phyloP scores from a whole-genome alignment of 2,797 vertebrate species.

The Melanotaenia parkinsoni region DNA sequence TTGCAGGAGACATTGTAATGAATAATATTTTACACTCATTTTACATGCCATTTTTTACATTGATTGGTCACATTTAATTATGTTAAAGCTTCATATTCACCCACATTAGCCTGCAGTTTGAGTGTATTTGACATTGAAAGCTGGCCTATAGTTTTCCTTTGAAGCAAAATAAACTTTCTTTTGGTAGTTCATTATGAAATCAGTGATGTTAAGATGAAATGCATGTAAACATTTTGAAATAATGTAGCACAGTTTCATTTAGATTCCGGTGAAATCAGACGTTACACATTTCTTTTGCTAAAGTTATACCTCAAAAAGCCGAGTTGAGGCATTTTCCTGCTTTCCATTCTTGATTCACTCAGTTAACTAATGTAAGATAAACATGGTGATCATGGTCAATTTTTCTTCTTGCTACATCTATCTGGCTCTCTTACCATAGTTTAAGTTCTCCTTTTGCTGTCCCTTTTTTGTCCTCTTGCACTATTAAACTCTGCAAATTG shows the following conservation, averaged over 20 bases:
- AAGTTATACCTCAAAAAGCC: background rate
- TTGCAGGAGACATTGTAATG: too few relatives aligned
- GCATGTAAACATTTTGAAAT: background rate
- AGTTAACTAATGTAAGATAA: slow-evolving; percentile 5
- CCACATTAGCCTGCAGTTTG: background rate
- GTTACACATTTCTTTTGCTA: background rate
- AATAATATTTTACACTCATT: too few relatives aligned
- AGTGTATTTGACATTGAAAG: background rate
- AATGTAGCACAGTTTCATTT: background rate
- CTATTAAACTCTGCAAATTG: slow-evolving; percentile 47
- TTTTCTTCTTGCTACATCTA: background rate
- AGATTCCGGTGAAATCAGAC: background rate
- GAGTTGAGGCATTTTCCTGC: background rate
- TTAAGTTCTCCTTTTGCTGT: background rate
- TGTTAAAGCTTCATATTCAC: too few relatives aligned
- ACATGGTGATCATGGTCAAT: background rate
- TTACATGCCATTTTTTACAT: too few relatives aligned
- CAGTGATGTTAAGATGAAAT: background rate
- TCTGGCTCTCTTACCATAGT: slow-evolving; percentile 7
- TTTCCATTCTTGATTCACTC: background rate
- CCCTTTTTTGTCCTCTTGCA: slow-evolving; percentile 8
- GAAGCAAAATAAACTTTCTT: background rate
- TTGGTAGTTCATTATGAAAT: background rate
- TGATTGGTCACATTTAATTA: too few relatives aligned
- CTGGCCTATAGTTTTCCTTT: background rate